Evolutionary conservation across 2,797 vertebrate genomes (phyloP).

Genomic region (Psittacula derbiana): DNA sequence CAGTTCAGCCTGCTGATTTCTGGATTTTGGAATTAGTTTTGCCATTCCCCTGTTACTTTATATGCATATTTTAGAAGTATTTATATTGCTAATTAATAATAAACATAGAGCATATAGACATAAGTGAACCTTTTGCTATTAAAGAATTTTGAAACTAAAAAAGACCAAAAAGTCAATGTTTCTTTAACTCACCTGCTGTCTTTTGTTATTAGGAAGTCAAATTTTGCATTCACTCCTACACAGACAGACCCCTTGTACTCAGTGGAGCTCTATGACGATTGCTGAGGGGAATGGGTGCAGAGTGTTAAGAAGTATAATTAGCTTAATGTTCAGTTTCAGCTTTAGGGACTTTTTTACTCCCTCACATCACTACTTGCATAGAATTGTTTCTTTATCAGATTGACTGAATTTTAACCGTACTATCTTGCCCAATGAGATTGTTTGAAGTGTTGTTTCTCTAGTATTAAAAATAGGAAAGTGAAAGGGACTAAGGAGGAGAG

Average conservation of each 20-base stretch:
- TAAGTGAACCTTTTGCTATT: neutral
- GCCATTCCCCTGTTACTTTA: neutral
- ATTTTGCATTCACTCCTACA: neutral
- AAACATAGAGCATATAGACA: neutral
- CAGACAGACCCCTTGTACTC: neutral
- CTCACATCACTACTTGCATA: neutral
- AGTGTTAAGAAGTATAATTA: neutral
- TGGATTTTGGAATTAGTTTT: neutral
- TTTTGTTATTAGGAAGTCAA: neutral
- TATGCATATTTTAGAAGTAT: neutral
- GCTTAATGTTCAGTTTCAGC: neutral
- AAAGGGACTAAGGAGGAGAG: neutral
- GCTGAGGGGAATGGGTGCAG: neutral
- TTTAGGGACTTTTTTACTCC: neutral
- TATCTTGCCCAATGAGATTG: neutral
- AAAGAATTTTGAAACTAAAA: neutral
- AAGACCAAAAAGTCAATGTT: neutral
- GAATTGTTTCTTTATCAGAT: neutral
- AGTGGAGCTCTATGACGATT: neutral
- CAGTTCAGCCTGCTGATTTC: neutral
- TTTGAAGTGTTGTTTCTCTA: neutral
- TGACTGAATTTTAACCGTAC: neutral
- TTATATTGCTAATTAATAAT: neutral
- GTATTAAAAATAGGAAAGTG: neutral
- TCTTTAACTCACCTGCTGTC: neutral